These are phyloP conservation scores for Pseudomugil gertrudae DNA, from an alignment of 2,797 vertebrate genomes.

Conservation along the genomic window DNA sequence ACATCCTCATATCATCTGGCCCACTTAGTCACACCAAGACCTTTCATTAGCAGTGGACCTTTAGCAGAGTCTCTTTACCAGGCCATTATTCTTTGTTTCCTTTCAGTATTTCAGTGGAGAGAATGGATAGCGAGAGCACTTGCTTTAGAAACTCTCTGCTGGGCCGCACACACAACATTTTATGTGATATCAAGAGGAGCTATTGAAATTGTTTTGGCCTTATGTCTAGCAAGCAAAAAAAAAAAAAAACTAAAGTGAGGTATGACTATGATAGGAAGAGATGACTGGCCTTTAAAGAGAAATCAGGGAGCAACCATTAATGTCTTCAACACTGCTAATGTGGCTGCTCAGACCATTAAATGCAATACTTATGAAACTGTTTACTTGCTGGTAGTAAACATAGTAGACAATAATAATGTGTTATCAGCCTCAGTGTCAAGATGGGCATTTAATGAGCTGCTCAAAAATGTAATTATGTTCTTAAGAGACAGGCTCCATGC, in stretches of 20 bases:
- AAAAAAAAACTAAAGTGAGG: constrained; percentile 16
- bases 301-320: constrained; percentile 27
- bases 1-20: constrained; percentile 38
- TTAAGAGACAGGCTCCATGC: constrained; percentile 7
- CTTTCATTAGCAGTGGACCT: constrained; percentile 64
- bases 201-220: constrained; percentile 64
- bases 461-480: constrained; percentile 29
- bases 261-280: constrained; percentile 13
- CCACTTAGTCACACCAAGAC: constrained; percentile 25
- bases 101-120: constrained; percentile 51
- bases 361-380: neutral
- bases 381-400: constrained; percentile 6
- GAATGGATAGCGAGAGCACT: constrained; percentile 64
- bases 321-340: constrained; percentile 6
- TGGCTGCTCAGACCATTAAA: constrained; percentile 21
- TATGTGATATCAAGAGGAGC: constrained; percentile 47
- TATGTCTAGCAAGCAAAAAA: constrained; percentile 25
- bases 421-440: constrained; percentile 16
- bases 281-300: constrained; percentile 26
- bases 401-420: neutral
- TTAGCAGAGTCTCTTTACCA: constrained; percentile 36
- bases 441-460: constrained; percentile 19
- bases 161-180: constrained; percentile 22
- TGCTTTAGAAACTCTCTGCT: constrained; percentile 37
- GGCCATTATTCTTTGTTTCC: constrained; percentile 43